A percentile compares a stretch with the other conserved stretches of the same genome.
Evolutionary conservation across 2,797 vertebrate genomes (phyloP).

Genomic region (Acanthornis magna): DNA sequence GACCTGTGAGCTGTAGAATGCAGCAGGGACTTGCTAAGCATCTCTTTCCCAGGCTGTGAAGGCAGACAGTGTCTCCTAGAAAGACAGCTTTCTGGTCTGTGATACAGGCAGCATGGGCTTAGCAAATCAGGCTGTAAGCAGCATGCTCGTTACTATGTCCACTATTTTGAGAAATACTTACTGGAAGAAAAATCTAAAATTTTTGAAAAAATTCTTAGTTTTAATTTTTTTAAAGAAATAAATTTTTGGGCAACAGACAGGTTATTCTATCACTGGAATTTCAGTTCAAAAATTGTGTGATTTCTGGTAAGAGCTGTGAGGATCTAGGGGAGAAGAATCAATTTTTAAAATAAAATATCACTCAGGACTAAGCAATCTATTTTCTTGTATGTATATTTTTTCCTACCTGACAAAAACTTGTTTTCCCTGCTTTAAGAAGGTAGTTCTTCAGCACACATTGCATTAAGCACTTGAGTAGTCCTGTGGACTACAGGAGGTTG

Average conservation of each 20-base stretch:
- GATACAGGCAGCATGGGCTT: background rate
- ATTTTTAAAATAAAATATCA: background rate
- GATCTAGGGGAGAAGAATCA: background rate
- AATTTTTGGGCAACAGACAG: background rate
- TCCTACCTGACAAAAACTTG: background rate
- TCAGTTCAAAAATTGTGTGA: background rate
- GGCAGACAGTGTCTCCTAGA: background rate
- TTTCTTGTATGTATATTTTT: background rate
- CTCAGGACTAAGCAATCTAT: background rate
- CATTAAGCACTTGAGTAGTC: background rate
- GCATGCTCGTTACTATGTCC: background rate
- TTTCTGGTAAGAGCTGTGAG: background rate
- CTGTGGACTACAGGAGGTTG: background rate
- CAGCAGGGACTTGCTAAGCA: background rate
- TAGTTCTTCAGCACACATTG: background rate
- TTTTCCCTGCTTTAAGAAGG: background rate
- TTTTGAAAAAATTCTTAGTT: background rate
- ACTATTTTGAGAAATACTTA: background rate
- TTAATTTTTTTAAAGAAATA: background rate
- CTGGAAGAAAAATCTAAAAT: background rate
- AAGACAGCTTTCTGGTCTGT: background rate
- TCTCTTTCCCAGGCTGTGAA: background rate
- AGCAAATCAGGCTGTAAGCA: background rate
- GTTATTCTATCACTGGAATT: background rate
- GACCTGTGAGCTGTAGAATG: background rate